phyloP scores from a whole-genome alignment of 2,797 vertebrate genomes.

The Squalus acanthias region DNA sequence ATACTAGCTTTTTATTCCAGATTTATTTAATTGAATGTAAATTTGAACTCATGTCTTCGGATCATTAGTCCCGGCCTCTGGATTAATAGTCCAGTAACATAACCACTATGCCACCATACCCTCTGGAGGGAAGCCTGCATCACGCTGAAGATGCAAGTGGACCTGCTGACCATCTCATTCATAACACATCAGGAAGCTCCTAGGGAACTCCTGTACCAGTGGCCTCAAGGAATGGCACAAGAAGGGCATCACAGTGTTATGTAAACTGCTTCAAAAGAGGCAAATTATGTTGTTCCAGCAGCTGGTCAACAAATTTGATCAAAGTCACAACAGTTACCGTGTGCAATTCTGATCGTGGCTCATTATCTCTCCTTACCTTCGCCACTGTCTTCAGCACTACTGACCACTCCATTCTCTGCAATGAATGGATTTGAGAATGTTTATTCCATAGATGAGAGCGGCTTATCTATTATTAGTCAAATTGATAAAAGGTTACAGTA shows the following conservation, averaged over 20 bases:
- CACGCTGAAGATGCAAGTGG: not conserved
- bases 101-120: not conserved
- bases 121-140: too few species aligned
- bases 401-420: not conserved
- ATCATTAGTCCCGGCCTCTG: too few species aligned
- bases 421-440: not conserved
- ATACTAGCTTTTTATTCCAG: too few species aligned
- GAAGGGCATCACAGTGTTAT: not conserved
- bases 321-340: not conserved
- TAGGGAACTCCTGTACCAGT: not conserved
- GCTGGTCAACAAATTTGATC: not conserved
- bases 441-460: not conserved
- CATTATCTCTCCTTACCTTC: not conserved
- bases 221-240: not conserved
- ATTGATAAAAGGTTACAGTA: not conserved
- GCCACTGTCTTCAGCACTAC: not conserved
- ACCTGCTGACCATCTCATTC: not conserved
- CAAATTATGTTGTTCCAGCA: not conserved
- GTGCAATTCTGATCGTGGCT: not conserved
- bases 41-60: too few species aligned
- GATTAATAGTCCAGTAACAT: too few species aligned
- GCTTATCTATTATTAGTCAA: not conserved
- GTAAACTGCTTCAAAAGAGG: not conserved
- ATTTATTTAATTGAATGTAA: too few species aligned
- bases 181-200: too few species aligned